Conservation (phyloP, 30 jellyfish, hydroid and myxozoan species). For the Calvadosia cruxmelitensis region DNA sequence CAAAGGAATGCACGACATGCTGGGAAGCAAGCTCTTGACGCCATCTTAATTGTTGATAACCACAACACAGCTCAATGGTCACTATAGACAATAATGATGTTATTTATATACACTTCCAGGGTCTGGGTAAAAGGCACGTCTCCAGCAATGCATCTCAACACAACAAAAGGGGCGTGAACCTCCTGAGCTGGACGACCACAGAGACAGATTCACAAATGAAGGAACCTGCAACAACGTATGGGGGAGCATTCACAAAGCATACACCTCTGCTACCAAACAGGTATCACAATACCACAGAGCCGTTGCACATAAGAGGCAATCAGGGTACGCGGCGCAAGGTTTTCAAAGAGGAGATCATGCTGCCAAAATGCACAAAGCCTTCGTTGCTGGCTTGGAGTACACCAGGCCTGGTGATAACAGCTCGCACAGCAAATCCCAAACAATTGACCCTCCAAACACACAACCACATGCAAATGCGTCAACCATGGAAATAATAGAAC, state of each 20-base stretch:
- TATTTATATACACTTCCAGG: background rate
- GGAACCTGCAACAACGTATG: background rate
- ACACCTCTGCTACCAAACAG: background rate
- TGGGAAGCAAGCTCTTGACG: no score
- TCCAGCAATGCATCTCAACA: background rate
- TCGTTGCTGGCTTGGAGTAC: background rate
- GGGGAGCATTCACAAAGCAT: background rate
- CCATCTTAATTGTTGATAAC: background rate
- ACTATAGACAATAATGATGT: background rate
- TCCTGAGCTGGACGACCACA: background rate
- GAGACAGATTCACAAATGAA: background rate
- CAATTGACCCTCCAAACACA: no score
- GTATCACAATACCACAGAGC: background rate
- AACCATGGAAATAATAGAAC: no score
- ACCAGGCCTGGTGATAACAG: background rate
- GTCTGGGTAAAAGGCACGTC: background rate
- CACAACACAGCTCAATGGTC: no score
- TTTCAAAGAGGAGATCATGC: background rate
- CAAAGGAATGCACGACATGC: no score
- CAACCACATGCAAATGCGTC: background rate
- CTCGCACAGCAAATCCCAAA: no score
- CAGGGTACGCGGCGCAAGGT: background rate
- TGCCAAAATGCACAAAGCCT: background rate
- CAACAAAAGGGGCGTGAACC: no score
- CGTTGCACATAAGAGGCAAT: background rate